phyloP scores from a whole-genome alignment of 2,888 invertebrate species.

The Metopia argyrocephala region DNA sequence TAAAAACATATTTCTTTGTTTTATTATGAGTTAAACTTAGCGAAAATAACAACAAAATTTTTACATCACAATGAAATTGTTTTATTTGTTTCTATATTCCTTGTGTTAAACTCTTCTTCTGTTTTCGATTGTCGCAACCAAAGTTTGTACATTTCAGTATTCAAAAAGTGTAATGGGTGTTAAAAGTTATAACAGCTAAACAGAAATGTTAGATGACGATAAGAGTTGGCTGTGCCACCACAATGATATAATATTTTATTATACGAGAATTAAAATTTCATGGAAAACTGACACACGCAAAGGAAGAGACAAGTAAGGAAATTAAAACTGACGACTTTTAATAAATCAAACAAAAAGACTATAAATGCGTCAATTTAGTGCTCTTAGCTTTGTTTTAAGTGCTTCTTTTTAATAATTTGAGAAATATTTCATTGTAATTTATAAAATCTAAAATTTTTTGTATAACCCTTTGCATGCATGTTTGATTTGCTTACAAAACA shows the following conservation, averaged over 20 bases:
- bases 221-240: slow-evolving; percentile 54
- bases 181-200: slow-evolving; percentile 25
- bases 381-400: too few species aligned
- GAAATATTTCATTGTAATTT: too few species aligned
- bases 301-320: slow-evolving; percentile 18
- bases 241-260: slow-evolving; percentile 58
- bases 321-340: neutral
- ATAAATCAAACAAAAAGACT: neutral
- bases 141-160: slow-evolving; percentile 16
- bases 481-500: too few species aligned
- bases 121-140: too few species aligned
- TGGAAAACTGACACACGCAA: slow-evolving; percentile 49
- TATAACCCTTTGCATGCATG: too few species aligned
- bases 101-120: neutral
- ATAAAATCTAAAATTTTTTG: too few species aligned
- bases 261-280: slow-evolving; percentile 49
- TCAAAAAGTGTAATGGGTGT: slow-evolving; percentile 44
- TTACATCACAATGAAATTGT: too few species aligned
- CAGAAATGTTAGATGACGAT: slow-evolving; percentile 48
- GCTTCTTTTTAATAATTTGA: too few species aligned
- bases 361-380: too few species aligned
- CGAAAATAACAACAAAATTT: too few species aligned
- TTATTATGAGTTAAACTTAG: too few species aligned
- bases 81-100: neutral
- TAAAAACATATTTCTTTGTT: neutral